Evolutionary conservation across 1,140 invertebrate genomes (phyloP), one percentile per base, ranked within the genome.

Genomic region (Eurytemora carolleeae): DNA sequence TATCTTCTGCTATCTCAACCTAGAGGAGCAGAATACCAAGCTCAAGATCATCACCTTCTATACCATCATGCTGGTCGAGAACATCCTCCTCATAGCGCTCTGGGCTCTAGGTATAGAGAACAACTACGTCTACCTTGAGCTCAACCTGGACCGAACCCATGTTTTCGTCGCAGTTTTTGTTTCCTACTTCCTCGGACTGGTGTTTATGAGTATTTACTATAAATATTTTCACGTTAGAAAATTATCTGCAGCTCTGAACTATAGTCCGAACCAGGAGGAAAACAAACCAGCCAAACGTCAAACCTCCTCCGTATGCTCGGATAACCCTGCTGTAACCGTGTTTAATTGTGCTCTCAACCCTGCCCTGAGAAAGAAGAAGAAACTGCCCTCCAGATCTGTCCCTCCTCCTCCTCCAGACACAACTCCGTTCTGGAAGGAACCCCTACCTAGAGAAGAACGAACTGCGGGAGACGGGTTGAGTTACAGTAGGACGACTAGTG

Each of bases 341-440:
- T 91, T 90, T 68, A 91, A 89, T 70, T 91, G 87, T 70, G 77
- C 86, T 26, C 87, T 91, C 0, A 87, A 87, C 71, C 84, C 85
- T 3, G 76, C 77, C 16, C 73, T 77, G 52, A 85, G 84, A 67
- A 76, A 86, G 20, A 90, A 90, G 68, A 89, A 88, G 71, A 91
- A 91, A 68, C 89, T 89, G 69, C 86, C 86, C 15, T 88, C 89
- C 70, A 80, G 89, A 1, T 86, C 85, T 1, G 84, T 85, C 15
- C 86, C 86, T 1, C 63, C 70, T 63, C 72, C 25, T 67, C 69
- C 53, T 69, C 73, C 67, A 71, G 31, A 57, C 53, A 25, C 55
- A 21, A 78, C 79, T 67, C 85, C 83, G 2, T 88, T 88, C 75
- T 88, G 86, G 86, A 79, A 85, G 63, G 73, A 81, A 57, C 82